Base-by-base conservation (phyloP, 1,140 invertebrate genomes). In the Cepaea nemoralis region DNA sequence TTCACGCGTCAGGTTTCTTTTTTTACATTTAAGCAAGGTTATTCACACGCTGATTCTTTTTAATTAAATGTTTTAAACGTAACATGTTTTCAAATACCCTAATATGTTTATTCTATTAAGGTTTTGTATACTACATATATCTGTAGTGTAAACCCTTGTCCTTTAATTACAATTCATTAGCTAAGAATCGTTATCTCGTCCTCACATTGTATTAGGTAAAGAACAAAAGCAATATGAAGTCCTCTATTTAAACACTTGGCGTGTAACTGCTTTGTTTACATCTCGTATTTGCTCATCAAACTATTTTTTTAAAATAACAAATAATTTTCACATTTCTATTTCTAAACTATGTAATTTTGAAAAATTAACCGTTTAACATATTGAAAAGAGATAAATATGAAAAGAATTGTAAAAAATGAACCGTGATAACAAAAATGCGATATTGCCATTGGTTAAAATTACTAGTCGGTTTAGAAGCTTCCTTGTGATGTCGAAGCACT, bases 231-330 rank as follows among this genome's bases (percentile, higher is more conserved):
- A n/a, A n/a, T n/a, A n/a, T n/a, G n/a, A n/a, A n/a, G n/a, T n/a
- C n/a, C n/a, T n/a, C 59, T 31, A 66, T 75, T 42, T 0, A 42
- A 27, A 74, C 55, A 55, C 24, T 55, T n/a, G 27, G 45, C 45
- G 37, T 45, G 19, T 24, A 66, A 27, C 19, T 40, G 31, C 16
- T n/a, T 37, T 40, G 50, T 42, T 59, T 37, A 39, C 22, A 33
- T 59, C 67, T 35, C 50, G 95, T 94, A 83, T 94, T 94, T 83
- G 92, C 91, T 45, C 90, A 88, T 85, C 87, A 92, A 83, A 42
- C 90, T 86, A 39, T 89, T 92, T 85, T 90, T 88, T 83, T 87
- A 89, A 80, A 90, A 91, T 90, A 84, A 84, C 27, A 93, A 82
- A 84, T 92, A 89, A 76, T 93, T 85, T 86, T 93, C 12, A 5